Base-by-base conservation (phyloP, 1,140 invertebrate species). In the Chlorops oryzae region DNA sequence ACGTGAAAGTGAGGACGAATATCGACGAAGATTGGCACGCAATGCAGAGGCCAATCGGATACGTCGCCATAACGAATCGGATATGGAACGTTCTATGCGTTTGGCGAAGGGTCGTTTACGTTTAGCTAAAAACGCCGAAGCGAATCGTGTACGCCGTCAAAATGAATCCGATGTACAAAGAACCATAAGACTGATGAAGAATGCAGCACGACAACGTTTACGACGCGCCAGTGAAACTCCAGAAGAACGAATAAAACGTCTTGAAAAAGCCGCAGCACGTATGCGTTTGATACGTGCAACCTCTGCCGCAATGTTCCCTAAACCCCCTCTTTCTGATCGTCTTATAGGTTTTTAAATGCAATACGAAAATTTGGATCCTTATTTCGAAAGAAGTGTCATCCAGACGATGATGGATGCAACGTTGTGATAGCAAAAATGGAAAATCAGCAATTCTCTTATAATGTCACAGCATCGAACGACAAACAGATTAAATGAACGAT, bases 181-280 rank as follows among this genome's bases (percentile, higher is more conserved):
- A 71, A 69, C 69, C 59, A 54, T 71, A 64, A 70, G 69, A 71
- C 68, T 71, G 68, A 71, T 71, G 65, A 69, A 71, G 59, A 71
- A 71, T 45, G 69, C 69, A 25, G 69, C 68, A 38, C 49, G 69
- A 9, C 69, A 71, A 56, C 56, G 68, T 39, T 51, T 71, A 57
- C 57, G 70, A 25, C 58, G 70, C 21, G 70, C 70, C 51, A 70
- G 63, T 40, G 78, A 79, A 55, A 70, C 76, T 3, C 55, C 68
- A 6, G 74, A 77, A 25, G 74, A 77, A 56, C 70, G 78, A 47
- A 72, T 73, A 23, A 62, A 64, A 32, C 70, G 78, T n/a, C 54
- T 79, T 35, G 75, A 76, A 7, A 70, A 70, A 47, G 63, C 67
- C 3, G 67, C 67, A 4, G 67, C 70, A 32, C 40, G 67, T 28